Base-by-base conservation (phyloP, 2,113 vertebrate genomes). In the Amazona vittata region DNA sequence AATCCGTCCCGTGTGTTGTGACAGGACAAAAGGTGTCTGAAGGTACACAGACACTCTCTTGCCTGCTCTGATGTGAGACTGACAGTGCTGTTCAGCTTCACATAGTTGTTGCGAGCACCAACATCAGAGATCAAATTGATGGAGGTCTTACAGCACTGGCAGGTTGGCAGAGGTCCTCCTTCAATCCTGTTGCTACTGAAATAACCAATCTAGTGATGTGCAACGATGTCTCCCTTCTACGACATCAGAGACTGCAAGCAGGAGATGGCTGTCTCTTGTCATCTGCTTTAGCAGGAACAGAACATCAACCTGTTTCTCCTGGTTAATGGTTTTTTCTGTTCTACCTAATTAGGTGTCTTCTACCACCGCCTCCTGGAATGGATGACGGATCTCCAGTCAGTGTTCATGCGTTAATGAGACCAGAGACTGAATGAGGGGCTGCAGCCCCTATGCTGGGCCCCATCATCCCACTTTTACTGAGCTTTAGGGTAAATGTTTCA, bases 401-500 rank as follows among this genome's bases (percentile, higher is more conserved):
- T 5, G 59, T 39, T 59, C 26, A 13, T 0, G 1, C 16, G 19
- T 33, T 55, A 71, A 50, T 0, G 3, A 67, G n/a, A 33, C 8
- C 59, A 49, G 60, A 31, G 44, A 8, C 28, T 39, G 63, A 33
- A 57, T 4, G 18, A 33, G 29, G 31, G 19, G 31, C 55, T 57
- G 55, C 31, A 57, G 55, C 19, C 55, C 31, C 12, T 21, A 9
- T 33, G 31, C 31, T 57, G 55, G 55, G 55, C 19, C 10, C 1
- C 13, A 28, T 7, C 82, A 33, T 22, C 68, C 41, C 6, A 1
- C 22, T 50, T 68, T 33, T 26, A 35, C 4, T 15, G 15, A 79
- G 3, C 15, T 4, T 31, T 11, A 24, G 21, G 21, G 50, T 35
- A 13, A 68, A 49, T 1, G 13, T 55, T 60, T 73, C 0, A 0